These are phyloP conservation scores for Calidris pugnax DNA, from an alignment of 2,113 vertebrate genomes.

Conservation along the genomic window DNA sequence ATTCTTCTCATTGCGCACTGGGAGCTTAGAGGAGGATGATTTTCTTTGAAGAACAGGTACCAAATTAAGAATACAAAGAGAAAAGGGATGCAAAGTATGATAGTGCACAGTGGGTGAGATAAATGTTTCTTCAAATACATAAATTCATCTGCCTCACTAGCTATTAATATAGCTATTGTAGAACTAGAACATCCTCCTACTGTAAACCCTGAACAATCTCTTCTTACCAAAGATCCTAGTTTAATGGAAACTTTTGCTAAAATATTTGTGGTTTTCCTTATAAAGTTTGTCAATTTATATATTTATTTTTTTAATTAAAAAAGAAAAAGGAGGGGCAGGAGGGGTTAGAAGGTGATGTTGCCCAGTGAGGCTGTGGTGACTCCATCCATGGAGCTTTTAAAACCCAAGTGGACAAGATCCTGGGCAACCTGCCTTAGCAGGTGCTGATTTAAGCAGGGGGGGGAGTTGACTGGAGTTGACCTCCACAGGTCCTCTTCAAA, in stretches of 20 bases:
- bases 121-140: neutral
- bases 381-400: neutral
- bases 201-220: neutral
- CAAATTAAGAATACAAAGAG: neutral
- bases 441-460: neutral
- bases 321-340: rapidly evolving
- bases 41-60: neutral
- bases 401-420: neutral
- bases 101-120: neutral
- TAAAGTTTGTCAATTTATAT: neutral
- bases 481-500: neutral
- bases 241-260: neutral
- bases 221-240: neutral
- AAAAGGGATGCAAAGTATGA: neutral
- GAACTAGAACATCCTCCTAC: neutral
- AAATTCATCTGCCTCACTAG: neutral
- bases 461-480: neutral
- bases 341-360: neutral
- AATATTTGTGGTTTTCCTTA: neutral
- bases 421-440: neutral
- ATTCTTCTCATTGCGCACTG: neutral
- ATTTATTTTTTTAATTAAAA: neutral
- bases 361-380: neutral
- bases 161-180: neutral
- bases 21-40: neutral